Evolutionary conservation across 2,888 invertebrate genomes (phyloP), one percentile per base, ranked within the genome.

Genomic region (Drosophila tripunctata): DNA sequence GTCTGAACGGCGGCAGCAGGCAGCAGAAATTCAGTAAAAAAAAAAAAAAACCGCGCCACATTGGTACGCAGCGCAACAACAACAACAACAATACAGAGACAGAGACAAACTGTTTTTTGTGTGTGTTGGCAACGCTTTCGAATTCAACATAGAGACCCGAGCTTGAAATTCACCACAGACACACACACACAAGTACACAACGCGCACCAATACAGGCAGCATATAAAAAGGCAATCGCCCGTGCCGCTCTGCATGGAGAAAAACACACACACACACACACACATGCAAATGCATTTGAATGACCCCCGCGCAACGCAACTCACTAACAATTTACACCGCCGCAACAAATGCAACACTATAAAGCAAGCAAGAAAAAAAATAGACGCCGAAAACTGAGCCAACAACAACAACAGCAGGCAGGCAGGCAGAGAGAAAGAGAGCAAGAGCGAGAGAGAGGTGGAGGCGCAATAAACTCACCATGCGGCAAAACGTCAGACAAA

Each of bases 401-500:
- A 78, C 82, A 78, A 67, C 83, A 72, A 52, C 75, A 68, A 10
- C 43, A 60, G 38, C 63, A 38, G 30, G 54, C 73, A 40, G 61
- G 57, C 64, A 45, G 54, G 52, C 43, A 17, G 52, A 65, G 47
- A 14, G 35, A 35, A 35, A 10, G 38, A 51, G 38, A 50, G 66
- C 75, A 74, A 64, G n/a, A n/a, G n/a, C n/a, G n/a, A n/a, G n/a
- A n/a, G n/a, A n/a, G n/a, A n/a, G n/a, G n/a, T n/a, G n/a, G n/a
- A n/a, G n/a, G n/a, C n/a, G 58, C 75, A 73, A 75, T 58, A 86
- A 81, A 81, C 81, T 81, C 81, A 81, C 81, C 81, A 81, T 81
- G 87, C 81, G 81, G 87, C 81, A 86, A 83, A 87, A 73, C 86
- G 83, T 83, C 81, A 81, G 81, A 81, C 87, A 81, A 87, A 81